A percentile compares a stretch with the other conserved stretches of the same genome.
Conservation (phyloP, 2,797 vertebrate species). For the Gymnopithys bicolor region DNA sequence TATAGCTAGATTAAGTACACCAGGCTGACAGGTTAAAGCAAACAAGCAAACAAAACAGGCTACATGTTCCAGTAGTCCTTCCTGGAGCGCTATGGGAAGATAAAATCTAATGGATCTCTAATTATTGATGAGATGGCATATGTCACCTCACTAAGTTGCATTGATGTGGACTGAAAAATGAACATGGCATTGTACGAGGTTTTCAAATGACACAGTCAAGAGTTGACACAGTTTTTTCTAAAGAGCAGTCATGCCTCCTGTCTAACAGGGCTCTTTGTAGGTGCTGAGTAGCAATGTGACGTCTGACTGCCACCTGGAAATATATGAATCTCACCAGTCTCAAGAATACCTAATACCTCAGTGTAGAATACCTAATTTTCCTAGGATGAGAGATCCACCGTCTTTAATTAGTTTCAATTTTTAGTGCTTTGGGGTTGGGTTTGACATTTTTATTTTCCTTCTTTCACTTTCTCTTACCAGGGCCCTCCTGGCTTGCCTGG, state of each 20-base stretch:
- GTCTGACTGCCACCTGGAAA: neutral
- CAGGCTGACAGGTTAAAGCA: neutral
- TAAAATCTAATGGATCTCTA: neutral
- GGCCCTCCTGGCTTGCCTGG: constrained; percentile 84
- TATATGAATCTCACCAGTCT: neutral
- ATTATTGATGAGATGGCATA: neutral
- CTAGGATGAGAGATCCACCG: neutral
- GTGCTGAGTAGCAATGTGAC: neutral
- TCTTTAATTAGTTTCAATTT: neutral
- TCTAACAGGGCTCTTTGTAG: neutral
- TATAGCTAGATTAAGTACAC: neutral
- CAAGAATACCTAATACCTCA: neutral
- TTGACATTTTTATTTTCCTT: neutral
- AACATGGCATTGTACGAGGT: neutral
- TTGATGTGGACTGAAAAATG: neutral
- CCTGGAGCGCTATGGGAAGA: neutral
- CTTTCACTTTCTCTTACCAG: constrained; percentile 65
- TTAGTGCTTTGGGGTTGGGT: neutral
- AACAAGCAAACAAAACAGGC: neutral
- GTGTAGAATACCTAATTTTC: neutral
- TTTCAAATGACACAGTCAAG: neutral
- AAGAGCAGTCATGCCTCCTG: neutral
- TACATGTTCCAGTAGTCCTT: neutral
- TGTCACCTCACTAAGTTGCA: neutral
- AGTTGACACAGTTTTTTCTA: neutral